Evolutionary conservation across 1,140 invertebrate genomes (phyloP).

Genomic region (Panagrolaimus sp.): DNA sequence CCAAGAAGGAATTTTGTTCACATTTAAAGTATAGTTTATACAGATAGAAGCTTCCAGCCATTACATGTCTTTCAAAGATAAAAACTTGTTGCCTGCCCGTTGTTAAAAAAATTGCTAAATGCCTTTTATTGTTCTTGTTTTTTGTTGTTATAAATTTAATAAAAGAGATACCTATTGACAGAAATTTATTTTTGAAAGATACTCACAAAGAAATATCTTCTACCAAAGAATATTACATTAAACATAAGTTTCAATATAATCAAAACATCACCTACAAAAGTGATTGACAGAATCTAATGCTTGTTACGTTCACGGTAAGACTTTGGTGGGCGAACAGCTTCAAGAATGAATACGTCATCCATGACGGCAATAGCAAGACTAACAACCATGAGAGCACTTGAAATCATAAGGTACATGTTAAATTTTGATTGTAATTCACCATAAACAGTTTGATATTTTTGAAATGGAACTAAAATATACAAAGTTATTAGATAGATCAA

Average conservation of each 20-base stretch:
- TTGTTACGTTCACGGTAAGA: constrained; percentile 12
- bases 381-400: background rate
- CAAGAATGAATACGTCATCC: constrained; percentile 16
- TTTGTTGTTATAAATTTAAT: constrained; percentile 16
- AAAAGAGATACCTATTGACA: too few relatives aligned
- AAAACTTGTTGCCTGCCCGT: too few relatives aligned
- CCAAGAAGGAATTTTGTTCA: constrained; percentile 36
- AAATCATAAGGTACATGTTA: constrained; percentile 5
- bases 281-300: background rate
- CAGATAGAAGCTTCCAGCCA: constrained; percentile 23
- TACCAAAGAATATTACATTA: too few relatives aligned
- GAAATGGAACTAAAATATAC: background rate
- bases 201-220: too few relatives aligned
- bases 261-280: background rate
- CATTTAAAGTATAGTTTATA: background rate
- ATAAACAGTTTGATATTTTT: background rate
- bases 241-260: too few relatives aligned
- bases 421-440: constrained; percentile 16
- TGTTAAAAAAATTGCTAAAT: background rate
- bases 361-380: background rate
- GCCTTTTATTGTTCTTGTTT: background rate
- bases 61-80: too few relatives aligned
- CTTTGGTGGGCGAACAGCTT: constrained; percentile 7
- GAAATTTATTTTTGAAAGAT: background rate
- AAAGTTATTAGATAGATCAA: too few relatives aligned